Base-by-base conservation (phyloP, 2,797 vertebrate genomes). In the Harpagifer antarcticus region DNA sequence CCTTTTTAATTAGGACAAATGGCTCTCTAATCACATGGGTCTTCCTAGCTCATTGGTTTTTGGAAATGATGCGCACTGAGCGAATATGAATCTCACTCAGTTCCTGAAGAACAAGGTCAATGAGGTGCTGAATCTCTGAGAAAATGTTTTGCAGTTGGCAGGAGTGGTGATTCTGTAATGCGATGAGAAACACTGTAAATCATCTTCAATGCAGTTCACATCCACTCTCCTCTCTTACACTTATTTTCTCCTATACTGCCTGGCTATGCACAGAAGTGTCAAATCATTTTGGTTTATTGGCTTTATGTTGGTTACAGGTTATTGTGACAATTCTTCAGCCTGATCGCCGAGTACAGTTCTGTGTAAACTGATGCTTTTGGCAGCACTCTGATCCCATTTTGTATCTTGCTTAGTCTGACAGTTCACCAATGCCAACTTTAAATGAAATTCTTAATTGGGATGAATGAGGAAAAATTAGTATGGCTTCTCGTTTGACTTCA, bases 1-100 rank as follows among this genome's bases (percentile, higher is more conserved):
- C 20, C 55, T 42, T 71, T 53, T 57, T 75, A 75, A 84, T 75
- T 81, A 73, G 50, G 54, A 75, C 60, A 58, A 72, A 75, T 61
- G 48, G 20, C 1, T 0, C 27, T 55, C 15, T 43, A 40, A 20
- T 31, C 61, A 55, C 47, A 66, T n/a, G 13, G 56, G 15, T 73
- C 59, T 43, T 19, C 12, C 9, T 12, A 9, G 17, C 17, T n/a
- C 31, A 3, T 63, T 43, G 69, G 58, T 59, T 78, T 37, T 66
- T 54, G 23, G 31, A 56, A 59, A 15, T 42, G 3, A 69, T 56
- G 48, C 11, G 13, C 27, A 58, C 65, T 66, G 33, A 62, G 49
- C 16, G 48, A 50, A 72, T 23, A 60, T 56, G 67, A 72, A 44
- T 61, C n/a, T 19, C 19, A 44, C 53, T 64, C 52, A 42, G 9